A percentile compares a stretch with the other conserved stretches of the same genome.
Evolutionary conservation across 92 coral and sea anemone species (phyloP).

Genomic region (Epizoanthus rinbou): DNA sequence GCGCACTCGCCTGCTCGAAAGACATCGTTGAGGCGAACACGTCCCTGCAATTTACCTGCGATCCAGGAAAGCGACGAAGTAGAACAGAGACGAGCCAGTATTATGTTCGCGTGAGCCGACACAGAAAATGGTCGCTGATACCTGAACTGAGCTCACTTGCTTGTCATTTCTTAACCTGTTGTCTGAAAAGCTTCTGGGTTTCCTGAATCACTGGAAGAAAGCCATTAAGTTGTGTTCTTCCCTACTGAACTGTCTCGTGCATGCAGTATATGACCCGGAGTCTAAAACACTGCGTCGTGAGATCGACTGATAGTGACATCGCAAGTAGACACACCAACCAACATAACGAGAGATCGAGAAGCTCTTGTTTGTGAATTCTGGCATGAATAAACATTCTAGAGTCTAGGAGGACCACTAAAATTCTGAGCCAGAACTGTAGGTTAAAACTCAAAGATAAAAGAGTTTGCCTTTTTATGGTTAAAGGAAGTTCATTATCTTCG

Average conservation of each 20-base stretch:
- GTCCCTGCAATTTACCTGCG: constrained; percentile 21
- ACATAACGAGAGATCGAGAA: too few relatives aligned
- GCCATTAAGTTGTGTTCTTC: not conserved
- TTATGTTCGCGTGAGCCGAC: constrained; percentile 12
- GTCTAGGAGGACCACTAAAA: not conserved
- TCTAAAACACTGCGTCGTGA: too few relatives aligned
- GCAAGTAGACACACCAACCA: too few relatives aligned
- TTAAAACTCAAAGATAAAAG: too few relatives aligned
- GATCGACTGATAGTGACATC: too few relatives aligned
- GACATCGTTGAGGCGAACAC: constrained; percentile 21
- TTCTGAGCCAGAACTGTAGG: too few relatives aligned
- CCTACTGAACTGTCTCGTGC: not conserved
- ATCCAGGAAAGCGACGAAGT: constrained; percentile 26
- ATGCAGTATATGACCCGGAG: not conserved
- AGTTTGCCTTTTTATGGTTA: too few relatives aligned
- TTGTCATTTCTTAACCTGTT: not conserved
- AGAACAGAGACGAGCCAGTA: not conserved
- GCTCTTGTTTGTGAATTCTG: not conserved
- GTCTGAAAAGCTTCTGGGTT: not conserved
- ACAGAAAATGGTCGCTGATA: not conserved
- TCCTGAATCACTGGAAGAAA: not conserved
- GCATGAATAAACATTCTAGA: not conserved
- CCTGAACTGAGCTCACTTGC: too few relatives aligned
- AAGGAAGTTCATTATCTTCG: too few relatives aligned
- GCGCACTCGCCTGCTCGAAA: constrained; percentile 3